Base-by-base conservation (phyloP, 2,113 vertebrate species). In the Tachysurus fulvidraco region DNA sequence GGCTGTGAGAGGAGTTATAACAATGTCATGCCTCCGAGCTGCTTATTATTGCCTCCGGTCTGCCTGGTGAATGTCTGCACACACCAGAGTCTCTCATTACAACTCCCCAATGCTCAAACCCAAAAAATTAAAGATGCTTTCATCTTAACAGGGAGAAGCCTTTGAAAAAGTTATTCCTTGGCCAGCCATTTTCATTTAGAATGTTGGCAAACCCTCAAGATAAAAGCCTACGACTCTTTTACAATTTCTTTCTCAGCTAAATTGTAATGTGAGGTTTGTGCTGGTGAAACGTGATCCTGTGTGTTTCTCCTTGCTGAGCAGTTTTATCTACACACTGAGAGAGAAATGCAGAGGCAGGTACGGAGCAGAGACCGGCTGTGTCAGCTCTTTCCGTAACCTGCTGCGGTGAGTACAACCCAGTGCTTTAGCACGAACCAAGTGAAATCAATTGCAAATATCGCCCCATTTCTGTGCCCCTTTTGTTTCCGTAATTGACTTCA, bases 401-500 rank as follows among this genome's bases (percentile, higher is more conserved):
- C 21, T 4, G 36, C 6, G 30, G 67, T 60, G 54, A 81, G 71
- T n/a, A 36, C 64, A 73, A 83, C 71, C 8, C 25, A 11, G 54
- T n/a, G 82, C 82, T 21, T 46, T 19, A 21, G 65, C 54, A 23
- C 23, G 36, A 44, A 71, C 62, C 57, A 19, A 46, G 65, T 62
- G 57, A 89, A 84, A 89, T 88, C 90, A 54, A 84, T 89, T 41
- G n/a, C 44, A 62, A 85, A 84, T 65, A 41, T 65, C 50, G 23
- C 81, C 59, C 28, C 71, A 83, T 90, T 91, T 88, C 19, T 12
- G 25, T 77, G 77, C 10, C 28, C 3, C 81, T 82, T 89, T 91
- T 91, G 86, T 89, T 88, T 52, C 83, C 64, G 9, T 88, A 91
- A 91, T 91, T 84, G 90, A 90, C 86, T 90, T 86, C 81, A 46